Evolutionary conservation across 2,888 invertebrate species (phyloP), one percentile per base, ranked within the genome.

Genomic region (Teleogryllus oceanicus): DNA sequence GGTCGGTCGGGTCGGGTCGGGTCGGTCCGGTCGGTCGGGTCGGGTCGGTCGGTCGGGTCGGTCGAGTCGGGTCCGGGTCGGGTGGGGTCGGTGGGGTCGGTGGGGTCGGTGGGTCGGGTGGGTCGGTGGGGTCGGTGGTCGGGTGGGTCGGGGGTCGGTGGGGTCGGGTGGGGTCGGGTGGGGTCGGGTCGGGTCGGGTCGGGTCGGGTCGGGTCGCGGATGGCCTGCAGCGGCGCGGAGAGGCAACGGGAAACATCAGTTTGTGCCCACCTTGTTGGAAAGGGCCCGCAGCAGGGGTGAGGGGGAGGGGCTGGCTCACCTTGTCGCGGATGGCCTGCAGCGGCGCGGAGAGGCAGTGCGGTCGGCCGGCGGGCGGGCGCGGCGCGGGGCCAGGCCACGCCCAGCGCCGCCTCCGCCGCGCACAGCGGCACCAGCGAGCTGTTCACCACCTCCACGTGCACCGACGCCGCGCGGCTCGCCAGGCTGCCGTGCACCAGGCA

Each of bases 301-400:
- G 37, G 37, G 1, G 37, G 37, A 8, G 37, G 37, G 37, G 37
- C 4, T 12, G 20, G 50, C 81, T 81, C 75, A 82, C 82, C 78
- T 81, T 80, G 20, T 80, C 78, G 13, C 79, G 74, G 49, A 82
- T 80, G 77, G 75, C 79, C 75, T 77, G 76, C 11, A 62, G 78
- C 74, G 21, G 78, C 18, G 11, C 21, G 49, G 20, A 20, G 24
- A 18, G 88, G 85, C 95, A 95, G 24, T 89, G 89, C 2, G 94
- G 86, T 95, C 94, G 0, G 95, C n/a, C n/a, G n/a, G n/a, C n/a
- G n/a, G n/a, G 94, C 94, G 0, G 94, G 93, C 0, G 93, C 93
- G 18, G 94, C 94, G 82, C 90, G 90, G 1, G 91, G 90, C 93
- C 93, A 93, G 79, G 87, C 85, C 16, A 91, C 87, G 75, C 90